Evolutionary conservation across 2,888 invertebrate genomes (phyloP), one percentile per base, ranked within the genome.

Genomic region (Caenorhabditis afra): DNA sequence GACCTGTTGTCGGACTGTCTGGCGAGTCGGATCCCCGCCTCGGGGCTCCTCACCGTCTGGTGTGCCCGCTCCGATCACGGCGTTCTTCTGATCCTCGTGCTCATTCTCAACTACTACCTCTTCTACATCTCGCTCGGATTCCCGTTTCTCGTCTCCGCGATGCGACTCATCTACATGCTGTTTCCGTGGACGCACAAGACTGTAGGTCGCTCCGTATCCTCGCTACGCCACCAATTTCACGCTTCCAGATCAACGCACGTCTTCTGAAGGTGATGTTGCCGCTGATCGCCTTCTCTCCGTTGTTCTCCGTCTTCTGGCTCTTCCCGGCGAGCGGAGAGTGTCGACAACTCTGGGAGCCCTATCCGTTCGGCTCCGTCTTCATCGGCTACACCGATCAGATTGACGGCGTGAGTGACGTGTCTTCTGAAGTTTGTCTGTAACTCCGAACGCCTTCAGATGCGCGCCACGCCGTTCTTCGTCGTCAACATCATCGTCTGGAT

Each of bases 331-430:
- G 55, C 4, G 71, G 71, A 23, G 44, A 35, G n/a, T 64, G 62
- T n/a, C 55, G 64, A n/a, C 71, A 71, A 50, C 23, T 71, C 7
- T 53, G 55, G 14, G 39, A 39, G 11, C 71, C 71, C 0, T 71
- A 71, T 49, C 64, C 62, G 10, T 71, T 49, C 50, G 71, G 71
- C 18, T 62, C 71, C 7, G 64, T 71, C 14, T 71, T 62, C 39
- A 44, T 71, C 29, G 57, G 64, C 23, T 71, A 71, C 50, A 10
- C 10, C 18, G 64, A 62, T 2, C 39, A 47, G 10, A 45, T 62
- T 0, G 55, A 47, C 49, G 55, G 52, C 18, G 70, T 70, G 16
- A 70, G 70, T 59, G 45, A 20, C 14, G 8, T 7, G 29, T 29
- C 29, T 29, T 29, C 29, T 29, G 29, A 3, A 29, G n/a, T n/a